Percentiles rank a stretch among this genome's conserved stretches.
phyloP scores from a whole-genome alignment of 2,797 vertebrate species.

The Steatocranus sp. region DNA sequence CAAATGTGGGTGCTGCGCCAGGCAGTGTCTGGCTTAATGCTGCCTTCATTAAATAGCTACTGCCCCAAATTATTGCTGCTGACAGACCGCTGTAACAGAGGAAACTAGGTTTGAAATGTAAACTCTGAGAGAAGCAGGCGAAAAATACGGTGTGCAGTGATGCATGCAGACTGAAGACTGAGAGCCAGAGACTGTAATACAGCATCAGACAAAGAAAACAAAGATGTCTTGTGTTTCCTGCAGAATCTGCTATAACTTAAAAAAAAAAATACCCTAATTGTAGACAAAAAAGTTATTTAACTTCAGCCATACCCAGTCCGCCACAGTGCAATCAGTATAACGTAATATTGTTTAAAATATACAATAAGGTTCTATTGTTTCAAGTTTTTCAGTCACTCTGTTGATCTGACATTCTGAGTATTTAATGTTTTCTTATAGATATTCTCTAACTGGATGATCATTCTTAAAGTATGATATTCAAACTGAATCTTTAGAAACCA shows the following conservation, averaged over 20 bases:
- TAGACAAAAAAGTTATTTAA: not conserved
- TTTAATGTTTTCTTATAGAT: not conserved
- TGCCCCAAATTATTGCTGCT: not conserved
- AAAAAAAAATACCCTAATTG: not conserved
- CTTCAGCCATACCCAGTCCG: not conserved
- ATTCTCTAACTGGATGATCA: not conserved
- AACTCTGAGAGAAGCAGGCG: not conserved
- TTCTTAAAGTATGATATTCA: not conserved
- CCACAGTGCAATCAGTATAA: not conserved
- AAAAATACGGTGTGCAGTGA: not conserved
- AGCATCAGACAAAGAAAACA: not conserved
- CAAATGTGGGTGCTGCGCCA: not conserved
- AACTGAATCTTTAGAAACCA: not conserved
- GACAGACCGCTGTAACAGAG: not conserved
- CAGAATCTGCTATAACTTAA: not conserved
- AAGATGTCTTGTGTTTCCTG: not conserved
- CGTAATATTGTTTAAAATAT: not conserved
- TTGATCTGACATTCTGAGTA: not conserved
- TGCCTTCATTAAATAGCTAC: not conserved
- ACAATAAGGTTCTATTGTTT: not conserved
- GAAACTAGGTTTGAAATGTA: not conserved
- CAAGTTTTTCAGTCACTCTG: not conserved
- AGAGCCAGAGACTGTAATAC: not conserved
- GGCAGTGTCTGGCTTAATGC: not conserved
- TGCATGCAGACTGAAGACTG: not conserved